Percentiles rank a stretch among this genome's conserved stretches.
Evolutionary conservation across 2,888 invertebrate genomes (phyloP).

Genomic region (Siphlonurus alternatus): DNA sequence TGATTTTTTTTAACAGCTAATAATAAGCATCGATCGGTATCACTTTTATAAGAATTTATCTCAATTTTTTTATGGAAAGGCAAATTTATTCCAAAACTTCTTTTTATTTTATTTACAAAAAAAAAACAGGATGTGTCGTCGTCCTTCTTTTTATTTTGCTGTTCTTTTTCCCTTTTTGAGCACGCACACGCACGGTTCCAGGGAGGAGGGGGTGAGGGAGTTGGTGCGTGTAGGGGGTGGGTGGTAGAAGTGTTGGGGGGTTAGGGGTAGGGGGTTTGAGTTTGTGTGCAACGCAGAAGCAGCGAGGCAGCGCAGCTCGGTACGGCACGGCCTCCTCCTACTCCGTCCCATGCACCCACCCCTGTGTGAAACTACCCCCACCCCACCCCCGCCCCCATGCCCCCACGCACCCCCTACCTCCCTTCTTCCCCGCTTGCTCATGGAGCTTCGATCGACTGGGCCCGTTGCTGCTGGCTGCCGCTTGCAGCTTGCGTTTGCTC

Average conservation of each 20-base stretch:
- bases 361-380: neutral
- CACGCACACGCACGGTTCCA: neutral
- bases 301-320: neutral
- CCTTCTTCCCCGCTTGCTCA: neutral
- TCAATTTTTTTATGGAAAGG: neutral
- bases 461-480: neutral
- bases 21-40: too few relatives aligned
- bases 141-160: neutral
- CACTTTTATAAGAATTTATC: too few relatives aligned
- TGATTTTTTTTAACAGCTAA: neutral
- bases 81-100: neutral
- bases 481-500: neutral
- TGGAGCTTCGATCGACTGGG: neutral
- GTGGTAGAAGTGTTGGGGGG: neutral
- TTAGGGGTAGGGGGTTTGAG: neutral
- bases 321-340: neutral
- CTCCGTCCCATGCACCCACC: neutral
- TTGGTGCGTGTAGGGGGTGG: neutral
- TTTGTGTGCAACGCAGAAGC: slow-evolving; percentile 1
- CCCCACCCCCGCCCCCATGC: neutral
- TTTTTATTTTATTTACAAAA: neutral
- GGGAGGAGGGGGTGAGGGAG: neutral
- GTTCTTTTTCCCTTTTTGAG: neutral
- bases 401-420: neutral
- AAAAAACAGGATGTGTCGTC: neutral